phyloP scores from a whole-genome alignment of 2,113 vertebrate species.

The Epinephelus moara region DNA sequence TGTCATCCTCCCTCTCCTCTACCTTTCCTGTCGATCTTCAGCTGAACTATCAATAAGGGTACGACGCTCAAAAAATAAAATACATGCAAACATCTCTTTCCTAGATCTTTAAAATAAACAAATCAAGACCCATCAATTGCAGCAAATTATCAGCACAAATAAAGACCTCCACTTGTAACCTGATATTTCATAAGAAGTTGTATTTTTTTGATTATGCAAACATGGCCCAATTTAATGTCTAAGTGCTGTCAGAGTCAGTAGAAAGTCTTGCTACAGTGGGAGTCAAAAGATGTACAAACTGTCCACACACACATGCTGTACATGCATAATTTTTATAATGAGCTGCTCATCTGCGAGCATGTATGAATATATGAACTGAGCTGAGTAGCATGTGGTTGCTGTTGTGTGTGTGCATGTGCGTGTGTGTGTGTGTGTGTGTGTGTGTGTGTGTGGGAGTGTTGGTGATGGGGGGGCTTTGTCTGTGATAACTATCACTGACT shows the following conservation, averaged over 20 bases:
- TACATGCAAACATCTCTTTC: background rate
- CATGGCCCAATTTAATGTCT: constrained; percentile 13
- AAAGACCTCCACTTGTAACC: background rate
- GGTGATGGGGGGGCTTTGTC: constrained; percentile 50
- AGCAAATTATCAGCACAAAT: background rate
- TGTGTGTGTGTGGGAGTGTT: constrained; percentile 30
- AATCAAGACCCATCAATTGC: background rate
- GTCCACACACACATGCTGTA: constrained; percentile 41
- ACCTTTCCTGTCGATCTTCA: too few relatives aligned
- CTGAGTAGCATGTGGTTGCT: constrained; percentile 31
- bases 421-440: constrained; percentile 46
- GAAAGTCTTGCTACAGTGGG: constrained; percentile 8
- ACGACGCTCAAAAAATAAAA: background rate
- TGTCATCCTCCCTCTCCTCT: too few relatives aligned
- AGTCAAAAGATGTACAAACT: constrained; percentile 62
- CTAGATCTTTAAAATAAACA: background rate
- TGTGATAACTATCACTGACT: constrained; percentile 79
- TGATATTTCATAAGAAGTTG: background rate
- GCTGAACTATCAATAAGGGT: too few relatives aligned
- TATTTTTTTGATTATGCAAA: constrained; percentile 45
- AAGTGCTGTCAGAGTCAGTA: constrained; percentile 45
- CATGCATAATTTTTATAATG: constrained; percentile 74
- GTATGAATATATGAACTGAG: constrained; percentile 52
- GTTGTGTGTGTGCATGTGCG: constrained; percentile 45
- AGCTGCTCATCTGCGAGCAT: constrained; percentile 53